phyloP scores from a whole-genome alignment of 2,888 invertebrate genomes.

The Hartigia nigra region DNA sequence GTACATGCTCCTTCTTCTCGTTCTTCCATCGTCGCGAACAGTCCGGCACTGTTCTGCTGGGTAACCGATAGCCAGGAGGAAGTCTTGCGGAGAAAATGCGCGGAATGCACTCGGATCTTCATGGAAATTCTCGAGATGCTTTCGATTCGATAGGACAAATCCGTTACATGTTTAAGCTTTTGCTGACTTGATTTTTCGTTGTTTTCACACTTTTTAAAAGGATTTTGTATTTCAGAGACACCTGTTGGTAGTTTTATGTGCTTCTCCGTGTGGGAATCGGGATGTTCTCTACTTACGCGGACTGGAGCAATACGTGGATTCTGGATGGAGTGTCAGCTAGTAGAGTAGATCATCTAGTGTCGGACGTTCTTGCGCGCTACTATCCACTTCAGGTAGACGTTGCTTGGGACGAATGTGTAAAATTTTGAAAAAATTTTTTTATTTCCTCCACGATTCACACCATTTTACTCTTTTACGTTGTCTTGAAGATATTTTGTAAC shows the following conservation, averaged over 20 bases:
- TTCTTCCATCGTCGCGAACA: neutral
- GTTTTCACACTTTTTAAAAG: neutral
- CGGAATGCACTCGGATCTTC: neutral
- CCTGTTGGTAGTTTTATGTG: neutral
- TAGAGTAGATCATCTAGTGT: neutral
- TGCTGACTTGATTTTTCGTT: neutral
- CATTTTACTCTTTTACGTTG: neutral
- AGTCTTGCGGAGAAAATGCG: neutral
- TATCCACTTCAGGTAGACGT: neutral
- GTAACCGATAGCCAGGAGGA: neutral
- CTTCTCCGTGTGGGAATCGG: neutral
- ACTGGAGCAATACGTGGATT: neutral
- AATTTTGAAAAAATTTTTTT: neutral
- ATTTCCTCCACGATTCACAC: neutral
- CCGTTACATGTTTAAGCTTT: neutral
- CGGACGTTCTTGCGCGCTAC: neutral
- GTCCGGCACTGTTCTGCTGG: neutral
- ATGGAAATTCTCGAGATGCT: neutral
- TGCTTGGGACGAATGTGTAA: neutral
- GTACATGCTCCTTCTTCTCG: neutral
- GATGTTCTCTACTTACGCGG: neutral
- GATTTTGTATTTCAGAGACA: neutral
- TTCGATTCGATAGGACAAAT: neutral
- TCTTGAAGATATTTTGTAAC: too few species aligned
- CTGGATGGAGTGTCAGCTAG: neutral